A percentile compares a stretch with the other conserved stretches of the same genome.
Conservation (phyloP, 2,888 invertebrate genomes). For the Branchipolynoe longqiensis region DNA sequence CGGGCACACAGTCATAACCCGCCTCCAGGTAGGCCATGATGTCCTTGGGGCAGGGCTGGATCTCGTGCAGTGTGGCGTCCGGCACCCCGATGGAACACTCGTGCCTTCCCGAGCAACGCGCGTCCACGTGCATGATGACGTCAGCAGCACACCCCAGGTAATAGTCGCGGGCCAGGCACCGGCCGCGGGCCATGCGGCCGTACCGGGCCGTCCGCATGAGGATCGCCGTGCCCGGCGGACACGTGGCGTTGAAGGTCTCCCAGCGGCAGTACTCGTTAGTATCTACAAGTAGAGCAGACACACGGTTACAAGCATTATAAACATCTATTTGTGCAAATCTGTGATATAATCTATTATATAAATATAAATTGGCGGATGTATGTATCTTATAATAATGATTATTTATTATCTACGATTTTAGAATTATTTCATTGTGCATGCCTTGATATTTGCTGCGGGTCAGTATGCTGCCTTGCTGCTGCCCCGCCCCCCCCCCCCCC, state of each 20-base stretch:
- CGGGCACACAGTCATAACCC: slow-evolving; percentile 36
- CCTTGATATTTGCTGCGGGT: too few relatives aligned
- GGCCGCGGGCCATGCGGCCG: slow-evolving; percentile 35
- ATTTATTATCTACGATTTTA: too few relatives aligned
- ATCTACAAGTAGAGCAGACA: slow-evolving; percentile 3
- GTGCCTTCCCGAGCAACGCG: slow-evolving; percentile 38
- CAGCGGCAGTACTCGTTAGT: slow-evolving; percentile 42
- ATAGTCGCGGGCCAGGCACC: slow-evolving; percentile 35
- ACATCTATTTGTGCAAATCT: neutral
- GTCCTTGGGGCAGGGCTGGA: slow-evolving; percentile 53
- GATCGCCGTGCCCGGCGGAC: slow-evolving; percentile 27
- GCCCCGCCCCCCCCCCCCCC: too few relatives aligned
- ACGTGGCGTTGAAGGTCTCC: slow-evolving; percentile 49
- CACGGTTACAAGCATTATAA: neutral
- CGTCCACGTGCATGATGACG: slow-evolving; percentile 47
- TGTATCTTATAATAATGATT: too few relatives aligned
- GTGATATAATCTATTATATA: neutral
- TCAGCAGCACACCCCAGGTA: slow-evolving; percentile 48
- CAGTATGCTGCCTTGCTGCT: too few relatives aligned
- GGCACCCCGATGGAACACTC: slow-evolving; percentile 37
- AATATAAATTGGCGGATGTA: too few relatives aligned
- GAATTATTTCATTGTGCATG: too few relatives aligned
- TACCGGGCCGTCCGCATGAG: slow-evolving; percentile 39
- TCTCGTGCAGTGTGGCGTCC: slow-evolving; percentile 44
- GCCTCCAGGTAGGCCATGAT: slow-evolving; percentile 56